Evolutionary conservation across 2,113 vertebrate species (phyloP), one percentile per base, ranked within the genome.

Genomic region (Dendrocopos noguchii): DNA sequence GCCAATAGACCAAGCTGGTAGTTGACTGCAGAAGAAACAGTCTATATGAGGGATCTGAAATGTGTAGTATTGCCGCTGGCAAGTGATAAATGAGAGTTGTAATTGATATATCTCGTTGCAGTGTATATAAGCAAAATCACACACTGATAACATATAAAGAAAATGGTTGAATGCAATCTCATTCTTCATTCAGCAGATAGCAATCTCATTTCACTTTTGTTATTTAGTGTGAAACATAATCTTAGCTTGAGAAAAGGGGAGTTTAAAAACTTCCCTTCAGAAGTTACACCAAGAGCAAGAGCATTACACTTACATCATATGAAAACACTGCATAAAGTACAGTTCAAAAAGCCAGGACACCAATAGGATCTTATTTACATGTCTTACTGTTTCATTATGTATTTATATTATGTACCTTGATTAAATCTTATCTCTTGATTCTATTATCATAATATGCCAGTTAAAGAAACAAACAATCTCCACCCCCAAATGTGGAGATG

Each of bases 371-470:
- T 80, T 80, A 96, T 94, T 94, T 96, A 92, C 27, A 83, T 65
- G 65, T 67, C 85, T 90, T 74, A 91, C 68, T 74, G 60, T 52
- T 96, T 85, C 94, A 93, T 93, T 94, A 83, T 93, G 81, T 82
- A 93, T 94, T 94, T 93, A 84, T 70, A 70, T 60, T 87, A 88
- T 46, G 61, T 82, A 92, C 57, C 47, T 87, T 87, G 94, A 96
- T 96, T 94, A 92, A 91, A 96, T 96, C 94, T 96, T 95, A 96
- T 96, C 94, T 88, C 84, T 84, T 59, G 33, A 82, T 91, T 87
- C 87, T 84, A 92, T 92, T 95, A 94, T 64, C 88, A 95, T 94
- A 96, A 94, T 87, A 94, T 31, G 65, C 57, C 81, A 92, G 94
- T 93, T 93, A 94, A 89, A 91, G 79, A 95, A 95, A 95, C 87